Percentiles rank a stretch among this genome's conserved stretches.
Conservation (phyloP, 1,140 invertebrate genomes). For the Megathymus violae region DNA sequence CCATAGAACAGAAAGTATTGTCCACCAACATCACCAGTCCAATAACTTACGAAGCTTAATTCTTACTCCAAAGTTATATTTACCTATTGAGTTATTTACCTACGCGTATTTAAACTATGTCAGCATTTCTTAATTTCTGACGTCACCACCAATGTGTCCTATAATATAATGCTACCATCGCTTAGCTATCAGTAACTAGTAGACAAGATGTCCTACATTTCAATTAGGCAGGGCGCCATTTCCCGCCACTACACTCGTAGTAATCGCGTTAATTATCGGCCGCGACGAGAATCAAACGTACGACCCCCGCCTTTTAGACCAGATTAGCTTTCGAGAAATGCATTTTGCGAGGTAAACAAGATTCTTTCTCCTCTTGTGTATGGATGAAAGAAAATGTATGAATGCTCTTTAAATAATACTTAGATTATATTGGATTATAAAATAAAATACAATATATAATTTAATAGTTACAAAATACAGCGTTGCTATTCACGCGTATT, state of each 20-base stretch:
- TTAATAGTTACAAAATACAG: too few relatives aligned
- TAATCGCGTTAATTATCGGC: conserved; percentile 65
- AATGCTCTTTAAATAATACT: conserved; percentile 11
- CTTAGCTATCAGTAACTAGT: conserved; percentile 2
- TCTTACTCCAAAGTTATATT: too few relatives aligned
- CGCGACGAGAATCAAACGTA: conserved; percentile 51
- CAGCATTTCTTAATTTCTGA: too few relatives aligned
- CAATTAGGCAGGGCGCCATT: conserved; percentile 61
- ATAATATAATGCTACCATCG: not conserved
- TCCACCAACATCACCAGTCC: too few relatives aligned
- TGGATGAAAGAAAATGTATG: conserved; percentile 5
- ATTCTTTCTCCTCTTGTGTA: conserved; percentile 15
- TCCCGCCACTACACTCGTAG: conserved; percentile 62
- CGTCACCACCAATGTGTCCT: too few relatives aligned
- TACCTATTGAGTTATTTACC: too few relatives aligned
- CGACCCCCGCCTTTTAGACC: conserved; percentile 48
- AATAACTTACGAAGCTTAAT: too few relatives aligned
- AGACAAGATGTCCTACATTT: conserved; percentile 56
- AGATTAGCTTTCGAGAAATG: conserved; percentile 48
- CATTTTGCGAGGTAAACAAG: conserved; percentile 23
- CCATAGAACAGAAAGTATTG: too few relatives aligned
- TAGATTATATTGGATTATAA: too few relatives aligned
- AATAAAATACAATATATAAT: too few relatives aligned
- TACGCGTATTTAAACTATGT: too few relatives aligned
- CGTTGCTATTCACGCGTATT: too few relatives aligned